Base-by-base conservation (phyloP, 2,888 invertebrate genomes). In the Perizoma affinitatum region DNA sequence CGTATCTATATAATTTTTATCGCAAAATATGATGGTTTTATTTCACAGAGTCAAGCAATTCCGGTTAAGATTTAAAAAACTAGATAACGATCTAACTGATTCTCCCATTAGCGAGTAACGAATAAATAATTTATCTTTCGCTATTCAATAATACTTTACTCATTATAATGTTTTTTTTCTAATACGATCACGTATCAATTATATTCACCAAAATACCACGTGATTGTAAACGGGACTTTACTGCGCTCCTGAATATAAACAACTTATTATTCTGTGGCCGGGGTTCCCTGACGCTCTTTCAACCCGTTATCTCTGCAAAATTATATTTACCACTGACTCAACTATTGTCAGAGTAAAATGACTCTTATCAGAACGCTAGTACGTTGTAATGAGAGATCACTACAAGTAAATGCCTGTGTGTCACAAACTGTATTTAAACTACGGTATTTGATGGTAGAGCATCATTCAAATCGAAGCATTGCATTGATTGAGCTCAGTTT, bases 211-310 rank as follows among this genome's bases (percentile, higher is more conserved):
- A 22, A 22, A 22, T 22, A 22, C 22, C 22, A 2, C 11, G 22
- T 45, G 72, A 22, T 61, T 75, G 4, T 59, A 68, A 65, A 38
- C 50, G 58, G 50, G 57, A 54, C 54, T 62, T 58, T n/a, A 54
- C 58, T 10, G 4, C 5, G n/a, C 6, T 38, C 33, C 34, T 7
- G 47, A 10, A 35, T 51, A 62, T 6, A 6, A 55, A 52, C 62
- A 52, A 54, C 45, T 9, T n/a, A 2, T 11, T 54, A 50, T 36
- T 47, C 61, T 53, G 49, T 48, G 44, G 0, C 62, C 62, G 58
- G 62, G 62, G 51, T 62, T 62, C 62, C 58, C 62, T 52, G 35
- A 40, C 42, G 55, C 54, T 63, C 62, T 63, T 54, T 61, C 57
- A 63, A 60, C 63, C 56, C 63, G 54, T 54, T 63, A 63, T 60